Base-by-base conservation (phyloP, 2,888 invertebrate species). In the Ariolimax columbianus region DNA sequence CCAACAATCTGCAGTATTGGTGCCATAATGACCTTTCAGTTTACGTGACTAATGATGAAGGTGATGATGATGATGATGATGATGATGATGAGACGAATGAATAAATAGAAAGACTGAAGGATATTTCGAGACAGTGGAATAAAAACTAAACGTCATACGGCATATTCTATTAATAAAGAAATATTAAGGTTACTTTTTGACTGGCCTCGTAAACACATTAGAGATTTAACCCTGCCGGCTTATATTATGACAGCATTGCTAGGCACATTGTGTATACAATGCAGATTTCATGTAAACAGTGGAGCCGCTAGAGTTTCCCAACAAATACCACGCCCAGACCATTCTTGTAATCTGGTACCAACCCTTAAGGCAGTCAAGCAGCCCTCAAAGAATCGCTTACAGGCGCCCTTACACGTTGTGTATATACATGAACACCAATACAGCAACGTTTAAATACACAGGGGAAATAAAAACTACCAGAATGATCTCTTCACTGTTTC, bases 291-390 rank as follows among this genome's bases (percentile, higher is more conserved):
- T 23, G 36, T 70, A 70, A 70, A 70, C 70, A 70, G 36, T 3
- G 33, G 38, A 36, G 33, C 33, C 23, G 38, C 36, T 33, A 36
- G 23, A 63, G 63, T 63, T 38, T 38, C 36, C 30, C 30, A 14
- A n/a, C 30, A n/a, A 6, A 43, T 11, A 75, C 73, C 73, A 75
- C 73, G 73, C 73, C 73, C 47, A n/a, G 47, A 14, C 26, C 47
- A 75, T 47, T 75, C 73, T 30, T 43, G 73, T 47, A 75, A 47
- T n/a, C 14, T 19, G 17, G 30, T 43, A 75, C 0, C 30, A 47
- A 47, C 73, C 73, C 73, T 75, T 47, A 30, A 75, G 47, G 47
- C 72, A 75, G 47, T 47, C 47, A 75, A n/a, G 47, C 30, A 30
- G 17, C 17, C 43, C 47, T 75, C 47, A 75, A 73, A 30, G 47